Evolutionary conservation across 2,113 vertebrate genomes (phyloP).

Genomic region (Cygnus buccinator): DNA sequence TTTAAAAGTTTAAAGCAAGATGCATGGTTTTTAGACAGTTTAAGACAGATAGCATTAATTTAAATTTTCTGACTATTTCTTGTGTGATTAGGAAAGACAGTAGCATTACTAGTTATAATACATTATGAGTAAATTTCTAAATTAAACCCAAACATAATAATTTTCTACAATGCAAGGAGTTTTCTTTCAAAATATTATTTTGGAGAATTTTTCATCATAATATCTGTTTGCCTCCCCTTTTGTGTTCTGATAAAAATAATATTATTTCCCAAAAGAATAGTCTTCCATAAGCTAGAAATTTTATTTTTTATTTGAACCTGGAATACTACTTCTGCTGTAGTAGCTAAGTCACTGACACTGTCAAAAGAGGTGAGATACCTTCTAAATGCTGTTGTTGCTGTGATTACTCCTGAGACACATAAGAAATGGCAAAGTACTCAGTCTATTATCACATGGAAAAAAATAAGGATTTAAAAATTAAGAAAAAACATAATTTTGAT

Average conservation of each 20-base stretch:
- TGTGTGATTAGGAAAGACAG: background rate
- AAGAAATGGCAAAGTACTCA: background rate
- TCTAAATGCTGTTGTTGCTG: background rate
- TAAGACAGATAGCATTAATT: background rate
- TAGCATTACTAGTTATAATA: background rate
- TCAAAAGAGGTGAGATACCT: background rate
- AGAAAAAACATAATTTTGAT: slow-evolving; percentile 8
- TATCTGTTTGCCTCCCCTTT: background rate
- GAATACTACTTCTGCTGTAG: background rate
- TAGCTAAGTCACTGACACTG: background rate
- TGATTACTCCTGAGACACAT: background rate
- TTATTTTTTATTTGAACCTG: background rate
- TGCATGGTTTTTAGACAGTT: background rate
- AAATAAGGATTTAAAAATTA: background rate
- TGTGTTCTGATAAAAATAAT: background rate
- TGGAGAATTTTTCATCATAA: background rate
- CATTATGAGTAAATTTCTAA: background rate
- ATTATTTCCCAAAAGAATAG: background rate
- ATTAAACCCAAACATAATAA: background rate
- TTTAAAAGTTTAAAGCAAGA: background rate
- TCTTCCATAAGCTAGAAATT: background rate
- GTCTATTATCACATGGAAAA: background rate
- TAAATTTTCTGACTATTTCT: background rate
- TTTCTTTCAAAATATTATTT: background rate
- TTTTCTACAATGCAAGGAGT: background rate